phyloP scores from a whole-genome alignment of 2,113 vertebrate species.

The Bubo bubo region DNA sequence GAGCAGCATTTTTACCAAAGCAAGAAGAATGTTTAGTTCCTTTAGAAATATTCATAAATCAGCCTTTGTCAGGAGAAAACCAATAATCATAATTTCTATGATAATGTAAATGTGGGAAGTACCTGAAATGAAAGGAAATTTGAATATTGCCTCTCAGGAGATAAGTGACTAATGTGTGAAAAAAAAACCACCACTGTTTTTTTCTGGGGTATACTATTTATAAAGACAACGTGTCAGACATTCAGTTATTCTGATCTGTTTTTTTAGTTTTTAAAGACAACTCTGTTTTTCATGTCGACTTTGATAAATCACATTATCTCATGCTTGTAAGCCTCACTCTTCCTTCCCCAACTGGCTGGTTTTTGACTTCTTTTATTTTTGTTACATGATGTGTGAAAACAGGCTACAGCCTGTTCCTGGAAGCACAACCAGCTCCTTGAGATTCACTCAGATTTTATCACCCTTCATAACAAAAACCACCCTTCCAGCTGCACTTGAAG shows the following conservation, averaged over 20 bases:
- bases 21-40: background rate
- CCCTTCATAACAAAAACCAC: background rate
- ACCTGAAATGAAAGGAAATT: conserved; percentile 5
- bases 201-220: background rate
- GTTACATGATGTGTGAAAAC: background rate
- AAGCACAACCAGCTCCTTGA: background rate
- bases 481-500: background rate
- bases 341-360: background rate
- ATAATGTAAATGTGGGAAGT: background rate
- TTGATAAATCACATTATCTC: conserved; percentile 2
- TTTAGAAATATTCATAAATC: background rate
- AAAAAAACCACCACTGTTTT: background rate
- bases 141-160: background rate
- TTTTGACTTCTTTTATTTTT: background rate
- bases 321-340: background rate
- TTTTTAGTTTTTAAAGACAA: background rate
- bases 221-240: background rate
- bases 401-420: background rate
- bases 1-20: background rate
- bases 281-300: background rate
- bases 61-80: background rate
- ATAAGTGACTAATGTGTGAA: background rate
- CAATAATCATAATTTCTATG: background rate
- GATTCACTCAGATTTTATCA: background rate
- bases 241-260: background rate